phyloP scores from a whole-genome alignment of 2,797 vertebrate species.

The Poecilia velifera region DNA sequence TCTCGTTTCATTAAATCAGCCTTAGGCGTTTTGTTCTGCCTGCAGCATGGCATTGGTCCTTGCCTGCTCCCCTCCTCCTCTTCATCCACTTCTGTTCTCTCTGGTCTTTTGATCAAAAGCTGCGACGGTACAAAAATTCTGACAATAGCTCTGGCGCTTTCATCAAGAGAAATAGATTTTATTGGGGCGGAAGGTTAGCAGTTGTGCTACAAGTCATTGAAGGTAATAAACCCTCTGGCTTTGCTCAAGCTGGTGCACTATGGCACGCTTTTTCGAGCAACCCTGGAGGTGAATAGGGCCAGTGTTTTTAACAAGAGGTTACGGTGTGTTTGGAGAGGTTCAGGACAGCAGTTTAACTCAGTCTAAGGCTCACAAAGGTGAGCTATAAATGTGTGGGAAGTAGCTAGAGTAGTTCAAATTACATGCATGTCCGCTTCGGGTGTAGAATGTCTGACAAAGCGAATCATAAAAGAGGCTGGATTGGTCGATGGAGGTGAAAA shows the following conservation, averaged over 20 bases:
- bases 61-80: constrained; percentile 42
- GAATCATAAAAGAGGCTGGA: constrained; percentile 44
- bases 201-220: constrained; percentile 34
- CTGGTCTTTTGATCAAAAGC: constrained; percentile 56
- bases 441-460: constrained; percentile 44
- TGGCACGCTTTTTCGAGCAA: constrained; percentile 22
- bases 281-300: constrained; percentile 16
- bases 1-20: constrained; percentile 71
- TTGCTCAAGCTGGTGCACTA: constrained; percentile 14
- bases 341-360: constrained; percentile 29
- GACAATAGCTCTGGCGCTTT: constrained; percentile 47
- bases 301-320: constrained; percentile 19
- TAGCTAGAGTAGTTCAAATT: constrained; percentile 38
- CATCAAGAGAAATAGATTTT: constrained; percentile 42
- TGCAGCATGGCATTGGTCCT: constrained; percentile 53
- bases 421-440: constrained; percentile 37
- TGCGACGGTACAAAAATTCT: constrained; percentile 51
- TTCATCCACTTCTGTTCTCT: constrained; percentile 42
- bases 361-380: constrained; percentile 37
- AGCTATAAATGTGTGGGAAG: constrained; percentile 28
- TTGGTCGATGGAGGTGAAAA: constrained; percentile 61
- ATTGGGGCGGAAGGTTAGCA: constrained; percentile 37
- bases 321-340: constrained; percentile 21
- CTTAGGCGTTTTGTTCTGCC: constrained; percentile 70
- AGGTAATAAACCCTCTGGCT: constrained; percentile 32